phyloP scores from a whole-genome alignment of 2,888 invertebrate genomes.

The Adineta ricciae region DNA sequence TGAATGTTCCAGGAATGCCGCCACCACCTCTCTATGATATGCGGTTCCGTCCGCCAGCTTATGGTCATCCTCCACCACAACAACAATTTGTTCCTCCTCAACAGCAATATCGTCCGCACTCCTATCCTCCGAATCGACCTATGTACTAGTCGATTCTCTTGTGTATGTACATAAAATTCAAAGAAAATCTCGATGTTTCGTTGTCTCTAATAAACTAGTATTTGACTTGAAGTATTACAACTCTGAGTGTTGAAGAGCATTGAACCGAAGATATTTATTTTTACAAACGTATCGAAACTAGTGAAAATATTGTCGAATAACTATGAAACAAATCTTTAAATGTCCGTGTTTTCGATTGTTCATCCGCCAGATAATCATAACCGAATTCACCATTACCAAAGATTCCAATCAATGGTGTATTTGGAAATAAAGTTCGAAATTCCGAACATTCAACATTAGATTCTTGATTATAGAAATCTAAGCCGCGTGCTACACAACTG shows the following conservation, averaged over 20 bases:
- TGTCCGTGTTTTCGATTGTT: neutral
- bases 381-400: conserved; percentile 53
- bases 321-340: neutral
- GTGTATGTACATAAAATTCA: neutral
- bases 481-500: conserved; percentile 49
- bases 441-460: conserved; percentile 47
- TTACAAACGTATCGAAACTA: neutral
- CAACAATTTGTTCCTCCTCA: neutral
- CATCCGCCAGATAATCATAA: conserved; percentile 38
- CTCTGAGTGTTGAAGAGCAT: no score
- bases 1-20: neutral
- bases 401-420: conserved; percentile 51
- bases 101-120: neutral
- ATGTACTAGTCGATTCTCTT: neutral
- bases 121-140: neutral
- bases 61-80: neutral
- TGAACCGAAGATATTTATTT: neutral
- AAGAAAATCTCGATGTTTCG: neutral
- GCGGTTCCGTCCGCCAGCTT: neutral
- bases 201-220: neutral
- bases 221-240: no score
- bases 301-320: neutral
- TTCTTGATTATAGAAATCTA: conserved; percentile 39
- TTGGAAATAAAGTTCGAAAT: conserved; percentile 50
- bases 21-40: neutral